These are phyloP conservation scores for Dendrolimus kikuchii DNA, from an alignment of 1,140 invertebrate species.

Conservation along the genomic window DNA sequence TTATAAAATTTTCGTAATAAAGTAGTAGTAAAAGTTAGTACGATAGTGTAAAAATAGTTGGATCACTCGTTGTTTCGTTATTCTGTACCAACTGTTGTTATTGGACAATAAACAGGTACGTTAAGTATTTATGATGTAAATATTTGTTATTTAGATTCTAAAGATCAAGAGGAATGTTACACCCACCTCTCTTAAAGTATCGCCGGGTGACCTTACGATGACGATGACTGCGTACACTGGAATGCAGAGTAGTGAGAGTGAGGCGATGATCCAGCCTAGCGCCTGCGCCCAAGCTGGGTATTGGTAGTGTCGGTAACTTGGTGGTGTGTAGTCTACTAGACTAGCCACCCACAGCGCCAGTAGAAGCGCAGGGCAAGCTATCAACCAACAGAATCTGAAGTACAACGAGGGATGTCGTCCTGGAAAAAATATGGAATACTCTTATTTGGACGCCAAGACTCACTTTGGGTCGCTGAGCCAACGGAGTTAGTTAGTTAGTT, in stretches of 20 bases:
- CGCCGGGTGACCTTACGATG: constrained; percentile 80
- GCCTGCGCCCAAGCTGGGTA: constrained; percentile 90
- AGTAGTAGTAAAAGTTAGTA: neutral
- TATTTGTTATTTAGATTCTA: too few relatives aligned
- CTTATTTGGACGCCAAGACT: too few relatives aligned
- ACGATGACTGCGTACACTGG: constrained; percentile 85
- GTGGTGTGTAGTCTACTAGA: constrained; percentile 88
- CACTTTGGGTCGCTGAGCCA: too few relatives aligned
- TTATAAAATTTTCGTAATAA: neutral
- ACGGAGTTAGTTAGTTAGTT: too few relatives aligned
- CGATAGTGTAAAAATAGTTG: neutral
- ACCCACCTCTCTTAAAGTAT: constrained; percentile 80
- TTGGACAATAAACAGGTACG: too few relatives aligned
- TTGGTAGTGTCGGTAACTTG: constrained; percentile 83
- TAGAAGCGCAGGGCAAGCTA: constrained; percentile 85
- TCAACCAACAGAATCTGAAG: constrained; percentile 89
- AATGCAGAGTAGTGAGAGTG: constrained; percentile 88
- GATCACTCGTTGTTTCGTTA: neutral
- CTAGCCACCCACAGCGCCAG: constrained; percentile 91
- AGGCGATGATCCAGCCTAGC: constrained; percentile 90
- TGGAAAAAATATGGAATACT: constrained; percentile 22
- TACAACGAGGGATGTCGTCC: constrained; percentile 81
- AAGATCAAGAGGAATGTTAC: neutral
- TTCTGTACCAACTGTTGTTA: neutral
- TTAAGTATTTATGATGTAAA: too few relatives aligned